A percentile compares a stretch with the other conserved stretches of the same genome.
phyloP scores from a whole-genome alignment of 1,140 invertebrate genomes.

The Drosophila nigromelanica region DNA sequence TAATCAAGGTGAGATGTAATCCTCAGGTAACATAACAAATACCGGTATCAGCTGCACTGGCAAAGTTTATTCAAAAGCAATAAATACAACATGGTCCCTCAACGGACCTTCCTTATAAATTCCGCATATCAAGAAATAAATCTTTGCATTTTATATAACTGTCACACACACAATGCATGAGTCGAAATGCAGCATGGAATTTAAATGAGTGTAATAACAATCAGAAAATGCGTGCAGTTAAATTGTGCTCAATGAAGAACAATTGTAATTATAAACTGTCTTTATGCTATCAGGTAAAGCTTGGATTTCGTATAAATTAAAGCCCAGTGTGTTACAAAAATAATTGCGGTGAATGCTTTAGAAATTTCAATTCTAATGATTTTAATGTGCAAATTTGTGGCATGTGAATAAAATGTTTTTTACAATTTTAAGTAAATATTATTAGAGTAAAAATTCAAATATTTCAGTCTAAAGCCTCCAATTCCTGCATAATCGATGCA shows the following conservation, averaged over 20 bases:
- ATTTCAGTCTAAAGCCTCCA: no score
- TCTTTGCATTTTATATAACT: constrained; percentile 11
- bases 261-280: constrained; percentile 24
- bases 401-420: not conserved
- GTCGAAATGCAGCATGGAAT: constrained; percentile 48
- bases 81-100: not conserved
- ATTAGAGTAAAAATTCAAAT: not conserved
- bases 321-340: constrained; percentile 9
- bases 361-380: constrained; percentile 19
- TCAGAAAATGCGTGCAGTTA: constrained; percentile 51
- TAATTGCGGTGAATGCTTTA: not conserved
- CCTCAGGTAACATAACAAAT: not conserved
- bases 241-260: constrained; percentile 34
- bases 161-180: not conserved
- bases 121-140: constrained; percentile 17
- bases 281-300: not conserved
- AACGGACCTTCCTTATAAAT: constrained; percentile 5
- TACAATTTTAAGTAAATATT: not conserved
- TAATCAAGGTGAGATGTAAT: constrained; percentile 39
- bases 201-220: constrained; percentile 59
- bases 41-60: not conserved
- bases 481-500: no score
- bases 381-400: not conserved
- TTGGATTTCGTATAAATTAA: constrained; percentile 4
- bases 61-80: not conserved